phyloP scores from a whole-genome alignment of 2,797 vertebrate species.

The Rhinogobio ventralis region DNA sequence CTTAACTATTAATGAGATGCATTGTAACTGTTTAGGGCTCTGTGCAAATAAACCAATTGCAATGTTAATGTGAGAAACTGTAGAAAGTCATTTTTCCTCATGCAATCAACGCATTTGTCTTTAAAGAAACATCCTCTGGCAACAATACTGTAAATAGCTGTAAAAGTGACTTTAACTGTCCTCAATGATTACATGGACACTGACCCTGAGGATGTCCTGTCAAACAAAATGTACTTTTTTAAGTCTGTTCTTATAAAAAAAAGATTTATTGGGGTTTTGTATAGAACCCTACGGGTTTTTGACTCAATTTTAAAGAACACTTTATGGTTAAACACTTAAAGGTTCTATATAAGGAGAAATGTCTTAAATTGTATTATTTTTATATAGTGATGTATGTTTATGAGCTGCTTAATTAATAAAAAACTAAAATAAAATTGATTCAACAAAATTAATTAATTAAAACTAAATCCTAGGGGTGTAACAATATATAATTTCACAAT shows the following conservation, averaged over 20 bases:
- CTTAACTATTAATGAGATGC: conserved; percentile 48
- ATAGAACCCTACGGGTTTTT: neutral
- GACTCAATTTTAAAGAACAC: neutral
- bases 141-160: conserved; percentile 29
- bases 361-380: neutral
- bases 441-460: neutral
- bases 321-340: neutral
- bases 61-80: conserved; percentile 54
- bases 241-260: neutral
- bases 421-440: neutral
- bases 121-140: conserved; percentile 21
- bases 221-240: neutral
- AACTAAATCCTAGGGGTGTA: no score
- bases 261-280: neutral
- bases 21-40: conserved; percentile 43
- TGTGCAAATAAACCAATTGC: conserved; percentile 69
- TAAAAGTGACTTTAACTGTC: neutral
- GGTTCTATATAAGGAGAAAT: neutral
- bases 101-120: conserved; percentile 55
- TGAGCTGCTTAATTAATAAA: neutral
- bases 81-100: conserved; percentile 36
- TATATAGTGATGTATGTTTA: neutral
- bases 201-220: neutral
- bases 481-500: no score
- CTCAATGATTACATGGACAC: neutral